Percentiles rank a stretch among this genome's conserved stretches.
Evolutionary conservation across 2,113 vertebrate genomes (phyloP).

Genomic region (Cyrtonyx montezumae): DNA sequence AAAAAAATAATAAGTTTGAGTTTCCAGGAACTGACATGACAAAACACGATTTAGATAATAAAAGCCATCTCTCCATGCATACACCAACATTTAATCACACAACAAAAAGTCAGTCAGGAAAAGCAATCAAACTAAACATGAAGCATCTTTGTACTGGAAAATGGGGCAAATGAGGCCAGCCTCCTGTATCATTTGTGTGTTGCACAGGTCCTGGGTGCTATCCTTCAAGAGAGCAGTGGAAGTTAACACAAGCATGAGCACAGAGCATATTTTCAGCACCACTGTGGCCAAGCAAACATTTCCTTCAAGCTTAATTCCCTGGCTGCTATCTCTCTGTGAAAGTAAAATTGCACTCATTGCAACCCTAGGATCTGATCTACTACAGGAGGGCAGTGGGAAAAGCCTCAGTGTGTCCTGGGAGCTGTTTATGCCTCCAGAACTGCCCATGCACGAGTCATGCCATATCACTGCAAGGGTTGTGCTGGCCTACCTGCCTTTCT

Average conservation of each 20-base stretch:
- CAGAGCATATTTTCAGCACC: rapidly evolving
- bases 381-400: neutral
- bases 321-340: neutral
- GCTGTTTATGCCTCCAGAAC: neutral
- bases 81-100: neutral
- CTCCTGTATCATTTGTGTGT: neutral
- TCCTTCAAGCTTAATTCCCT: neutral
- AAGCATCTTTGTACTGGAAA: neutral
- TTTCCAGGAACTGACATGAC: neutral
- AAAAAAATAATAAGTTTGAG: neutral
- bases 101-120: neutral
- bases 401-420: neutral
- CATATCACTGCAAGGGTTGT: neutral
- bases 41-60: neutral
- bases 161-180: neutral
- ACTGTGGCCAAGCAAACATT: neutral
- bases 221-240: neutral
- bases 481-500: neutral
- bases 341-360: neutral
- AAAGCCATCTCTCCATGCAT: neutral
- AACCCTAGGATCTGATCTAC: neutral
- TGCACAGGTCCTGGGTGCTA: rapidly evolving
- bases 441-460: rapidly evolving
- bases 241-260: neutral
- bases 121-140: neutral